Base-by-base conservation (phyloP, 2,797 vertebrate species). In the Scolopax bukidnonensis region DNA sequence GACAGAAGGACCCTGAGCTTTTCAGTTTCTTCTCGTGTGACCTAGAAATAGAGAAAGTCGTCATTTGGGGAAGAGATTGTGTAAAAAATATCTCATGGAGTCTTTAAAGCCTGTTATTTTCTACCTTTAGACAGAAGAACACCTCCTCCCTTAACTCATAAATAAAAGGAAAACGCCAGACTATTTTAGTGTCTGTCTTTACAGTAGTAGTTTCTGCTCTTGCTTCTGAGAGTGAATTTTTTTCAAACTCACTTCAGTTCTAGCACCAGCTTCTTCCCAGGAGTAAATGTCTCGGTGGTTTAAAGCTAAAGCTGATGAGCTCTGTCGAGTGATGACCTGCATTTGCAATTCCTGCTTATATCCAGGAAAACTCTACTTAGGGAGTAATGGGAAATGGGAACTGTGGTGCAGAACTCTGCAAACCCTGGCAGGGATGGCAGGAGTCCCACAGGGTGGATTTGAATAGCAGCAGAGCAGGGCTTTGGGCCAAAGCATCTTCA, bases 401-500 rank as follows among this genome's bases (percentile, higher is more conserved):
- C 75, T 54, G 75, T 5, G 11, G 36, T 28, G 64, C 63, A 67
- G 81, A 79, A 12, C 75, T 63, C 4, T 1, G 56, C 33, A 56
- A 82, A 45, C 0, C 0, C 68, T 30, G 6, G 30, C 67, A 14
- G 2, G 51, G 81, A 3, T 91, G 94, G 91, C 94, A 89, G 84
- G 81, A 89, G 70, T 63, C 33, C 6, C 92, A 87, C 86, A 60
- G 84, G 91, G 84, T 63, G 47, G 70, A 59, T 89, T 47, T 53
- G 63, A 87, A n/a, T 40, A 59, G 86, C 1, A 0, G 89, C 91
- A 84, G 90, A 41, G 1, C 67, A 10, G 89, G 84, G 93, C 93
- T 82, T 41, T 18, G 70, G 93, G 96, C 95, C 94, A 96, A 82
- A 67, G 83, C 86, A 71, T 84, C 93, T 93, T 73, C 71, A 90